These are phyloP conservation scores for Sebastes steindachneri DNA, from an alignment of 2,797 vertebrate species.

Conservation along the genomic window DNA sequence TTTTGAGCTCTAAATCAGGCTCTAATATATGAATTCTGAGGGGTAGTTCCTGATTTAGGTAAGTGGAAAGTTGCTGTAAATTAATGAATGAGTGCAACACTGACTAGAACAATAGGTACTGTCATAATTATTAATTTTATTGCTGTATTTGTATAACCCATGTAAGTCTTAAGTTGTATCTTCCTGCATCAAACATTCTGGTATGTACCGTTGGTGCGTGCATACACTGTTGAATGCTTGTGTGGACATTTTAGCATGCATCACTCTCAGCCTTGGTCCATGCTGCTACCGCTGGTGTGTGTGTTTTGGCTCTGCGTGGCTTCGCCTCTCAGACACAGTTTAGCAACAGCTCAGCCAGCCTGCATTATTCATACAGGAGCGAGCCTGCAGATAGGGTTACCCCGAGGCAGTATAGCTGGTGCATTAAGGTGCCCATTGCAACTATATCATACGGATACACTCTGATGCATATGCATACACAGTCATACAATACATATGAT, in stretches of 20 bases:
- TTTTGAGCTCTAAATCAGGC: neutral
- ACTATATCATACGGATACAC: conserved; percentile 71
- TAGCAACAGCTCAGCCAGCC: conserved; percentile 82
- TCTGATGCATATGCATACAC: conserved; percentile 37
- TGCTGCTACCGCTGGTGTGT: conserved; percentile 32
- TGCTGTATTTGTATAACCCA: neutral
- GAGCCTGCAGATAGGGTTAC: conserved; percentile 90
- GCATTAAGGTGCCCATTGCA: conserved; percentile 81
- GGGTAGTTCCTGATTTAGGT: neutral
- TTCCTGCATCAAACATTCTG: neutral
- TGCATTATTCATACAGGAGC: conserved; percentile 90
- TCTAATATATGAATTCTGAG: neutral
- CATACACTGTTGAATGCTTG: neutral
- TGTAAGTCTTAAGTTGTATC: neutral
- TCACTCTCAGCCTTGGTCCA: conserved; percentile 40
- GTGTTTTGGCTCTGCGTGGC: conserved; percentile 78
- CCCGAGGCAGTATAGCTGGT: conserved; percentile 77
- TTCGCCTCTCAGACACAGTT: conserved; percentile 87
- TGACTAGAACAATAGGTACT: neutral
- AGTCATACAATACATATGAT: conserved; percentile 28
- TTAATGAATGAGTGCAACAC: neutral
- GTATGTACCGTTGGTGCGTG: neutral
- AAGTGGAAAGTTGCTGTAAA: neutral
- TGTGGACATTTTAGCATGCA: conserved; percentile 1
- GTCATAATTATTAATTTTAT: neutral